phyloP scores from a whole-genome alignment of 2,888 invertebrate genomes.

The Amphimallon solstitiale region DNA sequence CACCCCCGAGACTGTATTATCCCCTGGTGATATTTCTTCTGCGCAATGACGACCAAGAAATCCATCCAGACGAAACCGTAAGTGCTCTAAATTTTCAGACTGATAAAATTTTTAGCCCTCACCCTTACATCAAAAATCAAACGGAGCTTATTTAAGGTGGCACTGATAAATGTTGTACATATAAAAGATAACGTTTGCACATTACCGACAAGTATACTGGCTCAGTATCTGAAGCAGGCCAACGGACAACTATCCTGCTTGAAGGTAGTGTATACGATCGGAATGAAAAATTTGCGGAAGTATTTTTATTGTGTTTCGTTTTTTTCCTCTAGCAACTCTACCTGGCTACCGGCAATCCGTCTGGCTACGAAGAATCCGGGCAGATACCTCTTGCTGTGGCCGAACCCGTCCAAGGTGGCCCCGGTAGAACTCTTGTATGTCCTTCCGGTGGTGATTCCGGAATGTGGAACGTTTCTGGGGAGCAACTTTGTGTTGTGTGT shows the following conservation, averaged over 20 bases:
- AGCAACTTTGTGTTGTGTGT: conserved; percentile 84
- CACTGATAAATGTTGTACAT: conserved; percentile 83
- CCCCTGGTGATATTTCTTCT: conserved; percentile 81
- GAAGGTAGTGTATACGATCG: conserved; percentile 70
- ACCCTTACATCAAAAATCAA: conserved; percentile 15
- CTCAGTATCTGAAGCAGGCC: conserved; percentile 87
- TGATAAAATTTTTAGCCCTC: conserved; percentile 14
- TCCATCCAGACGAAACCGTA: conserved; percentile 83
- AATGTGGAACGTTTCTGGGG: conserved; percentile 68
- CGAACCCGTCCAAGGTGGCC: conserved; percentile 65
- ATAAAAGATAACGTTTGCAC: conserved; percentile 84
- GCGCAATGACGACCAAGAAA: conserved; percentile 70
- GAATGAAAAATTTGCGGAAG: neutral
- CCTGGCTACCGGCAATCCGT: conserved; percentile 75
- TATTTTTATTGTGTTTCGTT: conserved; percentile 9
- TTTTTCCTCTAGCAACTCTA: conserved; percentile 75
- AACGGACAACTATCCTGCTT: conserved; percentile 84
- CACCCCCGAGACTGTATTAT: conserved; percentile 79
- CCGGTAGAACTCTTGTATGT: conserved; percentile 56
- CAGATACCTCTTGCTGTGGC: conserved; percentile 67
- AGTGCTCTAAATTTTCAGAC: conserved; percentile 50
- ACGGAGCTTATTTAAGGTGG: conserved; percentile 70
- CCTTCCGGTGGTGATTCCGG: conserved; percentile 63
- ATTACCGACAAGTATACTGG: conserved; percentile 82
- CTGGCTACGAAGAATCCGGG: conserved; percentile 66